Conservation (phyloP, 2,888 invertebrate species). For the Pammene fasciana region DNA sequence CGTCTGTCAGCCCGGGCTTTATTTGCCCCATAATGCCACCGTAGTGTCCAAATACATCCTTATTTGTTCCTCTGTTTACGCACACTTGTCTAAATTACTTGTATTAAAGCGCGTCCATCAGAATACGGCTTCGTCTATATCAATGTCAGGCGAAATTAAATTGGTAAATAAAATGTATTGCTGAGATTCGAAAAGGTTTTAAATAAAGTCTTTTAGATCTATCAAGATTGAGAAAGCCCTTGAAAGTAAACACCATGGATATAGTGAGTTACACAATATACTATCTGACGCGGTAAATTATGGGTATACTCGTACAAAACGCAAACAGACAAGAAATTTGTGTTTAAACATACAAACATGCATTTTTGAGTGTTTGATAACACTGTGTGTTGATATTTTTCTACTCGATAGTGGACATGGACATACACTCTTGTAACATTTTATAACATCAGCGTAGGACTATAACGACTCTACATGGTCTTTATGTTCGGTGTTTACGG, state of each 20-base stretch:
- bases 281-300: not conserved
- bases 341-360: no score
- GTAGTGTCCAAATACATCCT: constrained; percentile 50
- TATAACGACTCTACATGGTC: no score
- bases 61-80: constrained; percentile 48
- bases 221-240: constrained; percentile 10
- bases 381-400: no score
- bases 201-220: constrained; percentile 34
- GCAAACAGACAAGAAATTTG: no score
- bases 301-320: no score
- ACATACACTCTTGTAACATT: no score
- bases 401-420: no score
- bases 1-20: constrained; percentile 35
- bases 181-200: constrained; percentile 38
- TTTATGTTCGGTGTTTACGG: no score
- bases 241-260: not conserved
- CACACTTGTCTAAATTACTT: constrained; percentile 43
- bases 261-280: not conserved
- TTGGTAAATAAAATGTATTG: constrained; percentile 24
- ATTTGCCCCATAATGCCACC: constrained; percentile 32
- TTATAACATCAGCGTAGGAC: no score
- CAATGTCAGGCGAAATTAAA: constrained; percentile 35
- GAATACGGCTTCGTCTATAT: constrained; percentile 12
- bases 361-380: no score
- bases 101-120: constrained; percentile 37